phyloP scores from a whole-genome alignment of 2,888 invertebrate genomes.

The Galerucella calmariensis region DNA sequence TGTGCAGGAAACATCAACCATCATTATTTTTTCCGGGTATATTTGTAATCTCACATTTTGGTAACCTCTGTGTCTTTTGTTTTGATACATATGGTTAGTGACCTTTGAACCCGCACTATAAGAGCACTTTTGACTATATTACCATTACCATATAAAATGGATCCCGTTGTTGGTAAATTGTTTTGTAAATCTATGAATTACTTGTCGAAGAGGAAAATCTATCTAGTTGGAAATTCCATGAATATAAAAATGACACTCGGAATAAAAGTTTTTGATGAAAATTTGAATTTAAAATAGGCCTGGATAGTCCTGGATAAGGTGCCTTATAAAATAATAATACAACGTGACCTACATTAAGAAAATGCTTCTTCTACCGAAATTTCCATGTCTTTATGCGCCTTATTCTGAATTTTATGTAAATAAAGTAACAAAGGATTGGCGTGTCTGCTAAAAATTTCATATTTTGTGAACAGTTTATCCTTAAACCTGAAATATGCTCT shows the following conservation, averaged over 20 bases:
- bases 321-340: not conserved
- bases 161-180: constrained; percentile 39
- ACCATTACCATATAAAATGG: constrained; percentile 46
- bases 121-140: not conserved
- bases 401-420: constrained; percentile 27
- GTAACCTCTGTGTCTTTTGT: too few relatives aligned
- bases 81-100: too few relatives aligned
- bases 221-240: constrained; percentile 32
- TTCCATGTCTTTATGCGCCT: not conserved
- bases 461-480: constrained; percentile 26
- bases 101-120: too few relatives aligned
- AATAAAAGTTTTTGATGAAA: constrained; percentile 21
- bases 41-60: too few relatives aligned
- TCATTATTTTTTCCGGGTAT: too few relatives aligned
- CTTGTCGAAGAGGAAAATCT: constrained; percentile 39
- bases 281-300: constrained; percentile 17
- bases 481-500: constrained; percentile 9
- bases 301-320: not conserved
- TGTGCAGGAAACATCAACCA: too few relatives aligned
- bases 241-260: constrained; percentile 31
- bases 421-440: not conserved
- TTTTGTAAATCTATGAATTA: constrained; percentile 46
- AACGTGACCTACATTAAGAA: not conserved
- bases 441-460: constrained; percentile 13
- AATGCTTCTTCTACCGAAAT: not conserved